Conservation (phyloP, 2,797 vertebrate genomes). For the Petrocephalus sullivani region DNA sequence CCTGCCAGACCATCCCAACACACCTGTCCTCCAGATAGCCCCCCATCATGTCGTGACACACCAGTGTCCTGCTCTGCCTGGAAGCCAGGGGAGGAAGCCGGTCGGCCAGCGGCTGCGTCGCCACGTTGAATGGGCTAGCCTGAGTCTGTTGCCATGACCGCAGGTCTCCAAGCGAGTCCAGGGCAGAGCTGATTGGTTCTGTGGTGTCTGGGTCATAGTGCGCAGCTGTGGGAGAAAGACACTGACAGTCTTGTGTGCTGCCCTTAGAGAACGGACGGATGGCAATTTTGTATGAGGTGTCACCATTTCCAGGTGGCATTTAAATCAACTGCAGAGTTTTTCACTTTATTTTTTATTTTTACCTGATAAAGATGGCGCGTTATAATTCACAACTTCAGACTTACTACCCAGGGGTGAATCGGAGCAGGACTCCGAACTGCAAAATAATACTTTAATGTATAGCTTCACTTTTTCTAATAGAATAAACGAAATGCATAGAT, state of each 20-base stretch:
- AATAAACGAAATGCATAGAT: neutral
- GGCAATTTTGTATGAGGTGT: neutral
- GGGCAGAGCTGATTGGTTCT: slow-evolving; percentile 74
- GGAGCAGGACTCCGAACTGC: slow-evolving; percentile 54
- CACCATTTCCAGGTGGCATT: neutral
- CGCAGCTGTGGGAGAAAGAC: slow-evolving; percentile 51
- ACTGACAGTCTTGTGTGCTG: neutral
- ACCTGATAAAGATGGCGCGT: slow-evolving; percentile 51
- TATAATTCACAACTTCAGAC: slow-evolving; percentile 49
- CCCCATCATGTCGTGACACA: slow-evolving; percentile 93
- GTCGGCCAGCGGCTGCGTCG: slow-evolving; percentile 53
- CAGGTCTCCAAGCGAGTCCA: slow-evolving; percentile 74
- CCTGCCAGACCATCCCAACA: neutral
- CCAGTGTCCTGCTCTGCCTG: slow-evolving; percentile 63
- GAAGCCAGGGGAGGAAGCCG: slow-evolving; percentile 66
- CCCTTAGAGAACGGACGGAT: neutral
- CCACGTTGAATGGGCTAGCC: slow-evolving; percentile 71
- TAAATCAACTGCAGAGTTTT: neutral
- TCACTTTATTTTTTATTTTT: neutral
- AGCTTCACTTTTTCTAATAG: neutral
- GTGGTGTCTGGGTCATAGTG: slow-evolving; percentile 77
- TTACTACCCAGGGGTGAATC: slow-evolving; percentile 42
- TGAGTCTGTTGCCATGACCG: slow-evolving; percentile 67
- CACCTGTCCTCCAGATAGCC: slow-evolving; percentile 91
- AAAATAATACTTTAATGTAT: slow-evolving; percentile 3